Percentiles rank a stretch among this genome's conserved stretches.
These are phyloP conservation scores for Aspidiotus rigidus DNA, from an alignment of 2,888 invertebrate species.

Conservation along the genomic window DNA sequence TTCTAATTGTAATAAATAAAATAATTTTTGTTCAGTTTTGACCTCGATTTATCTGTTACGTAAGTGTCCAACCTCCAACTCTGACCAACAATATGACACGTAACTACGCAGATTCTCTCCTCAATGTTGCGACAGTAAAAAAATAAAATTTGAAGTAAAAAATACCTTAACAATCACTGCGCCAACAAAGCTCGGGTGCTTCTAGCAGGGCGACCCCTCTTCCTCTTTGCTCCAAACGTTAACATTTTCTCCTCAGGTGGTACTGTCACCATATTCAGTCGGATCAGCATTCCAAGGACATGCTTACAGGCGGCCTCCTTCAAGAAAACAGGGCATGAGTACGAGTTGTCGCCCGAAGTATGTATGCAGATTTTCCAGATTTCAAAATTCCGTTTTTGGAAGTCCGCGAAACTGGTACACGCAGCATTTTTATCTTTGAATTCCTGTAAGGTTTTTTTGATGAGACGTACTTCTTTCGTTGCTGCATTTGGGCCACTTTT, in stretches of 20 bases:
- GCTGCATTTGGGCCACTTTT: too few relatives aligned
- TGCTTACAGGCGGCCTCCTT: not conserved
- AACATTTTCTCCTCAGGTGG: not conserved
- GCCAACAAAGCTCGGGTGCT: not conserved
- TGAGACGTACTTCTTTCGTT: too few relatives aligned
- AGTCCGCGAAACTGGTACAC: not conserved
- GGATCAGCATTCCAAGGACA: not conserved
- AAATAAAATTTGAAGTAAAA: not conserved
- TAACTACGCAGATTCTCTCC: too few relatives aligned
- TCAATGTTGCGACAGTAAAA: not conserved
- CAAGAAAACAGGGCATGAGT: not conserved
- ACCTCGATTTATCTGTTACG: too few relatives aligned
- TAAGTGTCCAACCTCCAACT: too few relatives aligned
- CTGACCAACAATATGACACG: too few relatives aligned
- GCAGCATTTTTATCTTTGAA: not conserved
- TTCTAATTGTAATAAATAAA: too few relatives aligned
- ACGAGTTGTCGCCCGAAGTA: too few relatives aligned
- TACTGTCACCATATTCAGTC: too few relatives aligned
- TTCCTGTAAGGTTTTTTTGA: too few relatives aligned
- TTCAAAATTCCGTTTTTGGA: not conserved
- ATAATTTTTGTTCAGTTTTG: too few relatives aligned
- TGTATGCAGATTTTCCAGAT: not conserved
- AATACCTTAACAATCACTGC: not conserved
- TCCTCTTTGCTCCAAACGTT: not conserved
- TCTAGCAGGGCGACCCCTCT: slow-evolving; percentile 1